These are phyloP conservation scores for Oedothorax gibbosus DNA, from an alignment of 1,140 invertebrate species.

Conservation along the genomic window DNA sequence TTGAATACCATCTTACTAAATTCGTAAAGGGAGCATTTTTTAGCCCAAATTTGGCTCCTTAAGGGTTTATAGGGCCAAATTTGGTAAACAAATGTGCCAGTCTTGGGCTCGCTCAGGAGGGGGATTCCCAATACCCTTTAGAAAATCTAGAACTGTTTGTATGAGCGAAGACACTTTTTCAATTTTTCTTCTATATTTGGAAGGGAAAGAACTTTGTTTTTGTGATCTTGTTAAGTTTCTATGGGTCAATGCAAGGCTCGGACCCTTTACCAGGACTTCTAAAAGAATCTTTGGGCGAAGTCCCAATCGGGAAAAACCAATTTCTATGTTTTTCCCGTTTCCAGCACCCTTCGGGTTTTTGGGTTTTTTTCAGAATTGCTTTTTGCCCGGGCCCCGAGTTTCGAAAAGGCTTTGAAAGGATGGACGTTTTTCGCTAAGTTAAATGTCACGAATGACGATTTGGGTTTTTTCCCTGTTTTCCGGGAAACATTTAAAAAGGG, in stretches of 20 bases:
- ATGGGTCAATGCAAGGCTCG: constrained; percentile 5
- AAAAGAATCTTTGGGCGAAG: background rate
- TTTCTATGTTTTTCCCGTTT: constrained; percentile 9
- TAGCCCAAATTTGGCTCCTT: no score
- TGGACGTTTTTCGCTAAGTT: background rate
- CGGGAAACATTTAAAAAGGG: background rate
- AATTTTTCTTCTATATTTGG: constrained; percentile 32
- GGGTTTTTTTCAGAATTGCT: background rate
- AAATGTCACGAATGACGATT: constrained; percentile 12
- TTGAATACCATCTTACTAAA: background rate
- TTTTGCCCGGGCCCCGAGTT: constrained; percentile 9
- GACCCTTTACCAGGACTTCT: constrained; percentile 10
- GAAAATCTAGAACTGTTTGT: constrained; percentile 3
- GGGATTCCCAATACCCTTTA: constrained; percentile 25
- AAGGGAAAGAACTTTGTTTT: background rate
- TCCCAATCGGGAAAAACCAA: constrained; percentile 21
- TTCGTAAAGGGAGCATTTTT: no score
- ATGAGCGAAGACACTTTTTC: background rate
- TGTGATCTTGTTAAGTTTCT: background rate
- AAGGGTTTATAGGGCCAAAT: background rate
- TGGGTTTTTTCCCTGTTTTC: no score
- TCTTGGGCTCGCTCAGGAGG: background rate
- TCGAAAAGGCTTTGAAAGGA: background rate
- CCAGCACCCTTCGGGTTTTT: constrained; percentile 22
- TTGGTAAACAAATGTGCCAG: background rate